Percentiles rank a stretch among this genome's conserved stretches.
These are phyloP conservation scores for Athetis lepigone DNA, from an alignment of 2,888 invertebrate species.

Conservation along the genomic window DNA sequence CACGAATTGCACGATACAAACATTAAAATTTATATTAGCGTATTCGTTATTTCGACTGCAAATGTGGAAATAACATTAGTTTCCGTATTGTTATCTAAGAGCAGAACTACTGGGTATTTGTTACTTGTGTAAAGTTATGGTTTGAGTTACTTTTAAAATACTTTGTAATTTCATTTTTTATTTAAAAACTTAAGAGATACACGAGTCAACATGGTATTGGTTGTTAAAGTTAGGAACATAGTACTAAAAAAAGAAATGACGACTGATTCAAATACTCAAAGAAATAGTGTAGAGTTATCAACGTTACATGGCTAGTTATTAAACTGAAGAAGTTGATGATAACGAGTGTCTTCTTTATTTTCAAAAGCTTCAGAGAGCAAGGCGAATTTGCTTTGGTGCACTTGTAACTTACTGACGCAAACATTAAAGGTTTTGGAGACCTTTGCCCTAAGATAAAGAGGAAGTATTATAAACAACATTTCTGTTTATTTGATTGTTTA, in stretches of 20 bases:
- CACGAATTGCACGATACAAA: conserved; percentile 60
- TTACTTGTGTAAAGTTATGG: conserved; percentile 23
- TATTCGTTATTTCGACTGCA: conserved; percentile 58
- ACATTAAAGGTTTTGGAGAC: conserved; percentile 12
- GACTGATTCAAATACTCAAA: too few relatives aligned
- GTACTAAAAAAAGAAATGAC: too few relatives aligned
- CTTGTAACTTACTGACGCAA: conserved; percentile 7
- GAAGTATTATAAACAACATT: conserved; percentile 18
- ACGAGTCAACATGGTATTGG: too few relatives aligned
- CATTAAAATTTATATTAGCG: conserved; percentile 60
- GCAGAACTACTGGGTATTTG: conserved; percentile 22
- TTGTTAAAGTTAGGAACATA: too few relatives aligned
- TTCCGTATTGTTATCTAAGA: conserved; percentile 58
- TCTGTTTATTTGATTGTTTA: conserved; percentile 23
- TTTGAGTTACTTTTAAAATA: conserved; percentile 3
- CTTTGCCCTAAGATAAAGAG: conserved; percentile 31
- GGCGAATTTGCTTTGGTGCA: too few relatives aligned
- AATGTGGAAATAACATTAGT: conserved; percentile 56
- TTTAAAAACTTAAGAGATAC: too few relatives aligned
- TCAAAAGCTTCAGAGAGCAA: too few relatives aligned
- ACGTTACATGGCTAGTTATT: too few relatives aligned
- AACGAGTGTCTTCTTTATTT: too few relatives aligned
- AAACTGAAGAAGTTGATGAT: too few relatives aligned
- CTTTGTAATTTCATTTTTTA: too few relatives aligned
- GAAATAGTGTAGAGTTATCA: too few relatives aligned